Conservation (phyloP, 2,888 invertebrate species). For the Cinara cedri region DNA sequence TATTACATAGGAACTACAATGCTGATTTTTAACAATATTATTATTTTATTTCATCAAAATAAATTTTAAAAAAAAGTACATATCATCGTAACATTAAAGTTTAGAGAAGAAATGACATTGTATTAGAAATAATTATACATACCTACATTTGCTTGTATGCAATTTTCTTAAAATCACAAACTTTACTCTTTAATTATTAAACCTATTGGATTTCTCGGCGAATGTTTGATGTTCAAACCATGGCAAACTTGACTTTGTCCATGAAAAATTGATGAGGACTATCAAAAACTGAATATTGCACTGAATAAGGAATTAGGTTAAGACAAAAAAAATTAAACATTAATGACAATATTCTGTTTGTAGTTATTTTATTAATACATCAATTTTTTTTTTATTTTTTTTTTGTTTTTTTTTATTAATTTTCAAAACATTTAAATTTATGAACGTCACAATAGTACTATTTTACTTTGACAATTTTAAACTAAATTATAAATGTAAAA, state of each 20-base stretch:
- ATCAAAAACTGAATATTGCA: neutral
- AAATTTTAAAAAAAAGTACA: too few species aligned
- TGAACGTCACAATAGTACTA: slow-evolving; percentile 15
- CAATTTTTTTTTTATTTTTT: neutral
- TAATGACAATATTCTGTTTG: neutral
- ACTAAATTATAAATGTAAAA: slow-evolving; percentile 19
- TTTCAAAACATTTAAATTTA: neutral
- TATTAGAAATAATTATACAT: too few species aligned
- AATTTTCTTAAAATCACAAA: too few species aligned
- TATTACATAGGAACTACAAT: too few species aligned
- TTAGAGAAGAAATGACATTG: too few species aligned
- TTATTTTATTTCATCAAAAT: too few species aligned
- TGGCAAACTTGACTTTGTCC: neutral
- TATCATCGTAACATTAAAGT: too few species aligned
- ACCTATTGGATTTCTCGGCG: too few species aligned
- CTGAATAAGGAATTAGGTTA: too few species aligned
- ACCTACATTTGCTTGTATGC: too few species aligned
- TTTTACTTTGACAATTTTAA: slow-evolving; percentile 16
- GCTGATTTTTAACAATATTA: too few species aligned
- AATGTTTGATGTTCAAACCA: too few species aligned
- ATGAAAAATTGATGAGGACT: neutral
- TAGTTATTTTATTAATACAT: slow-evolving; percentile 27
- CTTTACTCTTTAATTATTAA: neutral
- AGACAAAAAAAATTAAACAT: neutral
- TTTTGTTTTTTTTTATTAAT: neutral